Conservation (phyloP, 2,888 invertebrate genomes). For the Catonia carolina region DNA sequence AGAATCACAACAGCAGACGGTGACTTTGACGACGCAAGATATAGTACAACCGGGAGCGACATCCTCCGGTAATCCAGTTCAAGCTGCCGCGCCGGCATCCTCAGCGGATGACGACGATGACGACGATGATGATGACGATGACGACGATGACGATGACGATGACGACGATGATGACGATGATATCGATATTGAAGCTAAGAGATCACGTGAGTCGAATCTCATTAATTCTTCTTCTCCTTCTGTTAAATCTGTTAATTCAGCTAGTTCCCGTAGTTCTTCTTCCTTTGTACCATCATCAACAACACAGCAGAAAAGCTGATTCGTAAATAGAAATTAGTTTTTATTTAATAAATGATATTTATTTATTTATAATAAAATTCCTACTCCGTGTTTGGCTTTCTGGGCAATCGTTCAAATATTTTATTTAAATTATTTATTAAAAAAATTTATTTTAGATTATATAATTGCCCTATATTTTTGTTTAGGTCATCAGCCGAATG, state of each 20-base stretch:
- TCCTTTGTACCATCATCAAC: not conserved
- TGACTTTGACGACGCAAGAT: constrained; percentile 33
- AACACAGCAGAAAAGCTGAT: constrained; percentile 3
- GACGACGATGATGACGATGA: constrained; percentile 45
- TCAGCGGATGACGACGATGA: constrained; percentile 40
- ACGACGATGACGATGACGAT: constrained; percentile 44
- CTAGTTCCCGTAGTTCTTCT: too few relatives aligned
- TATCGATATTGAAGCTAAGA: constrained; percentile 60
- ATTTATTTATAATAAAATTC: too few relatives aligned
- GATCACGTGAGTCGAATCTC: constrained; percentile 77
- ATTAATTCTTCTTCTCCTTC: constrained; percentile 1
- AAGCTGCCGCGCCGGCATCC: constrained; percentile 37
- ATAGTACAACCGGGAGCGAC: constrained; percentile 31
- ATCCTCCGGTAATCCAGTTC: constrained; percentile 12
- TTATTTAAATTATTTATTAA: too few relatives aligned
- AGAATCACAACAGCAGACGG: constrained; percentile 35
- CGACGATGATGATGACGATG: constrained; percentile 42
- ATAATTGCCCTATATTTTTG: too few relatives aligned
- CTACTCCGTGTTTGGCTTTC: too few relatives aligned
- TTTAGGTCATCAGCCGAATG: too few relatives aligned
- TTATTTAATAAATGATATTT: not conserved
- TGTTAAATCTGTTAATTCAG: too few relatives aligned
- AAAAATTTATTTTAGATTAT: too few relatives aligned
- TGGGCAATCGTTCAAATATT: too few relatives aligned
- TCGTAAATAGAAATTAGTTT: not conserved